Conservation (phyloP, 2,797 vertebrate genomes). For the Poeciliopsis turneri region DNA sequence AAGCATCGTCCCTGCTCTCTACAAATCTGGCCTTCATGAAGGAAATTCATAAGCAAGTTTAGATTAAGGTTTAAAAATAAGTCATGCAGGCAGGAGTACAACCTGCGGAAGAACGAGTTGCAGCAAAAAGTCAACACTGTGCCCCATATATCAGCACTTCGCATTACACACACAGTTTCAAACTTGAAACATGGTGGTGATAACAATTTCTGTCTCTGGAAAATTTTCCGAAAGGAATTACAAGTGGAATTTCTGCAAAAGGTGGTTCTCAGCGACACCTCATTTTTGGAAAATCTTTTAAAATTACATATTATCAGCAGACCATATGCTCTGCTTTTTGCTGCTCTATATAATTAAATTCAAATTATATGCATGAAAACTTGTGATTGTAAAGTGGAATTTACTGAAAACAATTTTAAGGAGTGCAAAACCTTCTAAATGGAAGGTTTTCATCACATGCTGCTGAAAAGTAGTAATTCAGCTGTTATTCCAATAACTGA, state of each 20-base stretch:
- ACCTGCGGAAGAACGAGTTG: neutral
- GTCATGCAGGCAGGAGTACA: neutral
- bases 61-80: neutral
- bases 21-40: neutral
- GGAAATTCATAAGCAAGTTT: neutral
- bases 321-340: neutral
- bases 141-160: neutral
- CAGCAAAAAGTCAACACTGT: neutral
- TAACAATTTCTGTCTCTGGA: neutral
- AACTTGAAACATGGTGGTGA: neutral
- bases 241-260: neutral
- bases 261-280: neutral
- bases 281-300: neutral
- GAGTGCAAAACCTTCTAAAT: neutral
- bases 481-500: neutral
- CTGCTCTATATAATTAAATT: neutral
- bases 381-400: neutral
- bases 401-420: neutral
- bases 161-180: neutral
- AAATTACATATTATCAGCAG: neutral
- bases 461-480: neutral
- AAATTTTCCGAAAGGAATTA: neutral
- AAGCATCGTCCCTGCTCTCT: neutral
- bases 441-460: neutral
- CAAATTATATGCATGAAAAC: neutral